phyloP scores from a whole-genome alignment of 2,888 invertebrate genomes.

The Brassicogethes aeneus region DNA sequence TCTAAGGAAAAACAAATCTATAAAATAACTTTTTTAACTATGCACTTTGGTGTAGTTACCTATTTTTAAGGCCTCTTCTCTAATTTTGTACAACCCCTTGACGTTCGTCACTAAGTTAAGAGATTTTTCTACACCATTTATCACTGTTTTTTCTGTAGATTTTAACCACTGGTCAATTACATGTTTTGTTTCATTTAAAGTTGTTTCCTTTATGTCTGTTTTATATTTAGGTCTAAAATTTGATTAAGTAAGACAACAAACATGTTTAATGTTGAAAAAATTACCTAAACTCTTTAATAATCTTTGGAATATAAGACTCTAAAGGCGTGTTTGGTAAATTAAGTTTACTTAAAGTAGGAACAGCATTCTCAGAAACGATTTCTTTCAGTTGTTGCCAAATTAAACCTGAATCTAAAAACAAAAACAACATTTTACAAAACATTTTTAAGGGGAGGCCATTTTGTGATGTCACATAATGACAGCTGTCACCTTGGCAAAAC shows the following conservation, averaged over 20 bases:
- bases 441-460: neutral
- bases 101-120: constrained; percentile 59
- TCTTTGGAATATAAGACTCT: constrained; percentile 35
- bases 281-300: constrained; percentile 39
- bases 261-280: constrained; percentile 7
- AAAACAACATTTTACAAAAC: constrained; percentile 2
- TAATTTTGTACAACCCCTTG: constrained; percentile 61
- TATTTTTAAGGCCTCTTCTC: constrained; percentile 58
- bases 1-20: constrained; percentile 38
- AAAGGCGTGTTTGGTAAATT: constrained; percentile 32
- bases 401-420: constrained; percentile 30
- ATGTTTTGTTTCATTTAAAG: constrained; percentile 33
- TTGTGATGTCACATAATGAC: no score
- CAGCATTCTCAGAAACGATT: constrained; percentile 32
- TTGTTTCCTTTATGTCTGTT: constrained; percentile 11
- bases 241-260: constrained; percentile 3
- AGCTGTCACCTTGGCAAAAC: no score
- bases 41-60: constrained; percentile 35
- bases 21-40: no score
- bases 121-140: constrained; percentile 48
- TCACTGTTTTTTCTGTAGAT: constrained; percentile 50
- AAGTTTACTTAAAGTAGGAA: constrained; percentile 34
- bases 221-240: constrained; percentile 29
- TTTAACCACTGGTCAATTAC: constrained; percentile 55
- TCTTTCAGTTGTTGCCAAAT: constrained; percentile 37